Conservation (phyloP, 1,140 invertebrate species). For the Charaxes varanes region DNA sequence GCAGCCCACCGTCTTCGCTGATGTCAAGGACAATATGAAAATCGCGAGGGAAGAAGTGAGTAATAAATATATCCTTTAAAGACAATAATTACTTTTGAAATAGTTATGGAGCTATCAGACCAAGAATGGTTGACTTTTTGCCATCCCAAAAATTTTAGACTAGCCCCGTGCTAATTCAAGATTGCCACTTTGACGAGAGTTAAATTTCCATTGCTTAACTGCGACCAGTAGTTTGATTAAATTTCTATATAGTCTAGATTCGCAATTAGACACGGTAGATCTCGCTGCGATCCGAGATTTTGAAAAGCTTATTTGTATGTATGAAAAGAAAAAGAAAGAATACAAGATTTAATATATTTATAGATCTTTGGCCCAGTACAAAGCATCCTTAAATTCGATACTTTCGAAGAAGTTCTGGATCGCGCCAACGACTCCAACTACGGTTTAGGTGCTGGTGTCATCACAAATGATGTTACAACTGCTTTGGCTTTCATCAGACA, state of each 20-base stretch:
- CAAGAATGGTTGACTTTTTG: no score
- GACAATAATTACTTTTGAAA: no score
- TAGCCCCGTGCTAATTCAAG: no score
- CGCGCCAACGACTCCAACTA: conserved; percentile 91
- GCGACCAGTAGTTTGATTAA: no score
- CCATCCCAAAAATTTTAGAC: no score
- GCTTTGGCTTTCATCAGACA: conserved; percentile 84
- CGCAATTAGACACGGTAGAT: no score
- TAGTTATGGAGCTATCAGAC: no score
- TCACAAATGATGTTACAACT: conserved; percentile 91
- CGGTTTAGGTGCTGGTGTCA: conserved; percentile 91
- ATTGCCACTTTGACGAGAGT: no score
- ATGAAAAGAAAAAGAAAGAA: neutral
- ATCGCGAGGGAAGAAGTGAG: conserved; percentile 85
- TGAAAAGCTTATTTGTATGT: neutral
- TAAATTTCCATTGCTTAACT: no score
- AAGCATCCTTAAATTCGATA: conserved; percentile 91
- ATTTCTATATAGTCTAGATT: no score
- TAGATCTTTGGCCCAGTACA: conserved; percentile 94
- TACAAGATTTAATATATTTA: conserved; percentile 4
- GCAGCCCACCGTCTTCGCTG: conserved; percentile 87
- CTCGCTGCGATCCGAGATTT: no score
- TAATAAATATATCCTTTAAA: no score
- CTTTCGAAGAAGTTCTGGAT: conserved; percentile 91
- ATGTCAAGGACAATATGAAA: conserved; percentile 86